Evolutionary conservation across 2,113 vertebrate species (phyloP), one percentile per base, ranked within the genome.

Genomic region (Varanus komodoensis): DNA sequence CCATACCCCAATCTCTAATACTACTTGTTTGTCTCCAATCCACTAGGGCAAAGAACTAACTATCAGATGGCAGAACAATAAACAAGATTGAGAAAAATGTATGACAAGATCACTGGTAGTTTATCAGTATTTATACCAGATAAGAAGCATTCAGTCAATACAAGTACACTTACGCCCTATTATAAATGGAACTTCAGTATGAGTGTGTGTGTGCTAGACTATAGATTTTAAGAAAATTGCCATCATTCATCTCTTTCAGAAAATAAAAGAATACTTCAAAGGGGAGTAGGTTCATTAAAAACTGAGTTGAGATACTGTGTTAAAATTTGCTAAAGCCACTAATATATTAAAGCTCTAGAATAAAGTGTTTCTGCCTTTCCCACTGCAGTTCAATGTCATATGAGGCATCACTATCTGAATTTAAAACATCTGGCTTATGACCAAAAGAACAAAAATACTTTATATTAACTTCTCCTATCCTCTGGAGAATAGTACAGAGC

Each of bases 391-490:
- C 92, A 95, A 97, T 95, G 95, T 93, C 94, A 95, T 79, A 95
- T 75, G 82, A 94, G 92, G 89, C 89, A 94, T 95, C 88, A 93
- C 91, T 95, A 94, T 89, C 91, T 96, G 94, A 97, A 97, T 96
- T 95, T 94, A 96, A 95, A 89, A 89, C 94, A 96, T 95, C 92
- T 97, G 96, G 96, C 94, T 91, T 86, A 91, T 74, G 88, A 94
- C 94, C 96, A 96, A 92, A 92, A 93, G 91, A 96, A 96, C 89
- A 95, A 95, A 97, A 97, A 95, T 95, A 96, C 92, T 95, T 96
- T 91, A 96, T 95, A 95, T 94, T 92, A 94, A 93, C 94, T 96
- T 95, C 93, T 85, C 93, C 92, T 91, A 95, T 90, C 90, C 96
- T 93, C 96, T 93, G 85, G 96, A 93, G 96, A 95, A 84, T 90